phyloP scores from a whole-genome alignment of 1,140 invertebrate genomes.

The Bombyx mandarina region DNA sequence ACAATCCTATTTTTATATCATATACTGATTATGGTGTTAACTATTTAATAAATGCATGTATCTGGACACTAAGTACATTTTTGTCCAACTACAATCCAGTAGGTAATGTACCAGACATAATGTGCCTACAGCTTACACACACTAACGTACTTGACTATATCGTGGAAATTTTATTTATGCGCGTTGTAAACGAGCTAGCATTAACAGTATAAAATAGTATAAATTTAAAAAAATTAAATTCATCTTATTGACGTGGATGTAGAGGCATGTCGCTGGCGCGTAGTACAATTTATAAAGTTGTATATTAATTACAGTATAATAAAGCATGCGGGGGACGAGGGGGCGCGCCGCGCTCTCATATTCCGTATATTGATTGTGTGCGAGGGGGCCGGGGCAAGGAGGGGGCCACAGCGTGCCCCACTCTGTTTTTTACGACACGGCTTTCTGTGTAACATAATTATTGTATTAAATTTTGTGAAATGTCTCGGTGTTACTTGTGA shows the following conservation, averaged over 20 bases:
- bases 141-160: too few relatives aligned
- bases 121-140: too few relatives aligned
- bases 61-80: too few relatives aligned
- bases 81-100: too few relatives aligned
- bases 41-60: too few relatives aligned
- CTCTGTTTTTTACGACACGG: slow-evolving; percentile 71
- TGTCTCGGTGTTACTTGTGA: slow-evolving; percentile 69
- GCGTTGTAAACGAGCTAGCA: too few relatives aligned
- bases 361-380: slow-evolving; percentile 71
- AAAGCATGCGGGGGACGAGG: slow-evolving; percentile 68
- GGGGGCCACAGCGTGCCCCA: slow-evolving; percentile 68
- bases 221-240: not conserved
- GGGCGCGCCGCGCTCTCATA: slow-evolving; percentile 69
- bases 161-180: too few relatives aligned
- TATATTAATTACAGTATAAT: slow-evolving; percentile 72
- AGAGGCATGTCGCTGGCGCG: slow-evolving; percentile 19
- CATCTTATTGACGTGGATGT: slow-evolving; percentile 19
- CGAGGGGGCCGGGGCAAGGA: slow-evolving; percentile 64
- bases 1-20: too few relatives aligned
- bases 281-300: slow-evolving; percentile 64
- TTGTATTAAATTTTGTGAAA: slow-evolving; percentile 70
- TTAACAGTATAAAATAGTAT: slow-evolving; percentile 3
- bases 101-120: too few relatives aligned
- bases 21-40: too few relatives aligned
- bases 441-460: slow-evolving; percentile 72